Conservation (phyloP, 2,888 invertebrate species). For the Camponotus fellah region DNA sequence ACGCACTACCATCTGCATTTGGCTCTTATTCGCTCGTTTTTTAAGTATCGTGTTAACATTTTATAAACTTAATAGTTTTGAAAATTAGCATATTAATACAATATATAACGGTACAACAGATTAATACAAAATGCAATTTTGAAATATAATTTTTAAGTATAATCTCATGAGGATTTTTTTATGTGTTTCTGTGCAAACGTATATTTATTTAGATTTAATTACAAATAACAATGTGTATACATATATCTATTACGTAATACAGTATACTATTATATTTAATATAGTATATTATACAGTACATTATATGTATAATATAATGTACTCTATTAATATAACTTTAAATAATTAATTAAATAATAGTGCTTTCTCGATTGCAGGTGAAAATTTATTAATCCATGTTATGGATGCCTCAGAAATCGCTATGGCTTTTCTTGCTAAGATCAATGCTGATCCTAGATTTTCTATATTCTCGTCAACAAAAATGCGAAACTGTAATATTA, state of each 20-base stretch:
- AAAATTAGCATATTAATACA: not conserved
- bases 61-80: not conserved
- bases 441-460: slow-evolving; percentile 61
- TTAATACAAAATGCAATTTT: not conserved
- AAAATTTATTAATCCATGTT: slow-evolving; percentile 72
- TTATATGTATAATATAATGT: not conserved
- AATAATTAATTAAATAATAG: not conserved
- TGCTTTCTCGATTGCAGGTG: slow-evolving; percentile 59
- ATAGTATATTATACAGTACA: too few species aligned
- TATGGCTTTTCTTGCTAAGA: slow-evolving; percentile 66
- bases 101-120: not conserved
- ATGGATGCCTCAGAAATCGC: slow-evolving; percentile 64
- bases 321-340: not conserved
- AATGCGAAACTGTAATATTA: slow-evolving; percentile 69
- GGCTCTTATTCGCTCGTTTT: too few species aligned
- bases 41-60: not conserved
- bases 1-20: too few species aligned
- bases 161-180: not conserved
- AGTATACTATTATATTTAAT: too few species aligned
- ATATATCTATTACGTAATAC: too few species aligned
- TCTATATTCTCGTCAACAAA: slow-evolving; percentile 68
- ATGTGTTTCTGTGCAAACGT: not conserved
- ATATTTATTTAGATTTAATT: not conserved
- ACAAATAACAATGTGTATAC: not conserved
- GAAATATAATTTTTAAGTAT: not conserved